Percentiles rank a stretch among this genome's conserved stretches.
Conservation (phyloP, 2,888 invertebrate species). For the Schizotus pectinicornis region DNA sequence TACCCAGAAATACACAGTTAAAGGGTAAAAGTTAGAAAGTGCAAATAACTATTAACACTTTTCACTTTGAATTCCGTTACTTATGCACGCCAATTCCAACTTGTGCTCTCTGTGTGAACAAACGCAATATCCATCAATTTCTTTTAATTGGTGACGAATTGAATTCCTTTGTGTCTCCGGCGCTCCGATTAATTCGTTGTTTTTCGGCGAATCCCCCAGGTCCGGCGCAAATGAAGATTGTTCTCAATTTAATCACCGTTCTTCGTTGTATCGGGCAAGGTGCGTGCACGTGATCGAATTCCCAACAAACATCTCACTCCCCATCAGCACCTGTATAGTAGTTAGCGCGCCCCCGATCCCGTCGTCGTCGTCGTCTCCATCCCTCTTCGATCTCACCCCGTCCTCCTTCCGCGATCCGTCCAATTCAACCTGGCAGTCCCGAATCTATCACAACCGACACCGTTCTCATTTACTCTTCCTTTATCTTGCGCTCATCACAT, state of each 20-base stretch:
- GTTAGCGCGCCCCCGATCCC: slow-evolving; percentile 37
- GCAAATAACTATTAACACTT: too few relatives aligned
- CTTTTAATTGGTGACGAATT: too few relatives aligned
- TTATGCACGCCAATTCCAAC: too few relatives aligned
- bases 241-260: slow-evolving; percentile 40
- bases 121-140: too few relatives aligned
- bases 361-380: slow-evolving; percentile 7
- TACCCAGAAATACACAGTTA: too few relatives aligned
- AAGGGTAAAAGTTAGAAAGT: too few relatives aligned
- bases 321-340: slow-evolving; percentile 48
- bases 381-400: slow-evolving; percentile 33
- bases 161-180: too few relatives aligned
- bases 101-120: too few relatives aligned
- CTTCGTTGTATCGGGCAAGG: slow-evolving; percentile 44
- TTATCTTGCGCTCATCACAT: slow-evolving; percentile 51
- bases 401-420: slow-evolving; percentile 15
- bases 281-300: slow-evolving; percentile 52
- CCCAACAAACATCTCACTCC: slow-evolving; percentile 46
- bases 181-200: too few relatives aligned
- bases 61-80: too few relatives aligned
- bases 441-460: slow-evolving; percentile 51
- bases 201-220: too few relatives aligned
- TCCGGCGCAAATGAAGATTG: slow-evolving; percentile 30
- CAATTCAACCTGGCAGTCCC: slow-evolving; percentile 37
- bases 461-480: slow-evolving; percentile 52